These are phyloP conservation scores for Dendrolimus punctatus DNA, from an alignment of 1,140 invertebrate genomes.

Conservation along the genomic window DNA sequence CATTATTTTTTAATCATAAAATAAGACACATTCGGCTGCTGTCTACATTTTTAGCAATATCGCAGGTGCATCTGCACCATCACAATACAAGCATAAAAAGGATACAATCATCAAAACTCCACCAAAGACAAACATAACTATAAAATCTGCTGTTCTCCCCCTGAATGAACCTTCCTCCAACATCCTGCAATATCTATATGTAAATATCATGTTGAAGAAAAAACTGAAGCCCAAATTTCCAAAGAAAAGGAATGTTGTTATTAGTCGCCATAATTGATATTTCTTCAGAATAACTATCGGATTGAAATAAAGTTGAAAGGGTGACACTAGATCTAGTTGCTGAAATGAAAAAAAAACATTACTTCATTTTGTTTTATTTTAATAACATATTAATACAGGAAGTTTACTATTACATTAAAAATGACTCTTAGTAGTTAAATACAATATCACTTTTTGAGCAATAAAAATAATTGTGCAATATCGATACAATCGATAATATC, in stretches of 20 bases:
- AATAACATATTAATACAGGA: not conserved
- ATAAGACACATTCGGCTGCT: no score
- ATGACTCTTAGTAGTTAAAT: no score
- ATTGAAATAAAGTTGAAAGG: slow-evolving; percentile 99
- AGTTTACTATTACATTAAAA: no score
- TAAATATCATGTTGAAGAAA: slow-evolving; percentile 99
- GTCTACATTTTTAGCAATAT: no score
- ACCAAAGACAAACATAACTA: slow-evolving; percentile 99
- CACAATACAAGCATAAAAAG: slow-evolving; percentile 65
- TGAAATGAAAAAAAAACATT: slow-evolving; percentile 73
- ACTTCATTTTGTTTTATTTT: not conserved
- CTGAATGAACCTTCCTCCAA: slow-evolving; percentile 98
- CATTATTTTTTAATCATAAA: no score
- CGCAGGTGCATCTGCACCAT: no score
- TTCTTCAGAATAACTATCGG: slow-evolving; percentile 94
- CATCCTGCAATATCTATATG: slow-evolving; percentile 99
- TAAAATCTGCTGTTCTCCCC: slow-evolving; percentile 96
- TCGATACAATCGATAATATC: no score
- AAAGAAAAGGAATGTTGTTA: slow-evolving; percentile 99
- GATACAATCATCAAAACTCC: slow-evolving; percentile 89
- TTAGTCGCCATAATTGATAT: slow-evolving; percentile 95
- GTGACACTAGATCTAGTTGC: slow-evolving; percentile 97
- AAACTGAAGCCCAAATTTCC: slow-evolving; percentile 99
- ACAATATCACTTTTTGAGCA: no score
- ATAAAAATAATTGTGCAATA: no score